Evolutionary conservation across 2,888 invertebrate species (phyloP), one percentile per base, ranked within the genome.

Genomic region (Molorchus minor): DNA sequence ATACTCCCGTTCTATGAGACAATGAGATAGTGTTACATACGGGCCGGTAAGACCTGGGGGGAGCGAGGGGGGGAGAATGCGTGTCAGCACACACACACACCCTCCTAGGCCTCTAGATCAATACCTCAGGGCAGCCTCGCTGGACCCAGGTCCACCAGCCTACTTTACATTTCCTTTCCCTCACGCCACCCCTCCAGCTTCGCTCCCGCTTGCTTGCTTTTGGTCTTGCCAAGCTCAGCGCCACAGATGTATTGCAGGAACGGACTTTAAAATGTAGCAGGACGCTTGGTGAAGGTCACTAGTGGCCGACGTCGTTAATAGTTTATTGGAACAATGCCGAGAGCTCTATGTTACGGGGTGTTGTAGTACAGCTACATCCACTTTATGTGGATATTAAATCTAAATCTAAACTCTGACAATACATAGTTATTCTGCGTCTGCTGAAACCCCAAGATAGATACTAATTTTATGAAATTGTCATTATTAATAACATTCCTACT

Each of bases 81-180:
- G 78, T 78, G 79, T 79, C 78, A 77, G 78, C 79, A 77, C 75
- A 76, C 75, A 78, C 77, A 77, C 77, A 76, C 77, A 71, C 63
- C 77, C 77, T 76, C 75, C 75, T 75, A 74, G 75, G 73, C 76
- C 76, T 74, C 74, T 76, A 79, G 79, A 79, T 80, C 80, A 80
- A 80, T 80, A 79, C 80, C 79, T 79, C 78, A 76, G 79, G 79
- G 79, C 79, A 79, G 79, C 77, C 68, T 73, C 74, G 79, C 79
- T 76, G 79, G 79, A 79, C 79, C 79, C 77, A 78, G 77, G 77
- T 77, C 78, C 77, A 79, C 78, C 83, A 79, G 78, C 84, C 85
- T 82, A 84, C 85, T 85, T 85, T 85, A 85, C 86, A 85, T 79
- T 79, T 78, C 75, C 76, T 73, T 73, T 77, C 80, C 79, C 65